phyloP scores from a whole-genome alignment of 1,140 invertebrate species.

The Metopolophium dirhodum region DNA sequence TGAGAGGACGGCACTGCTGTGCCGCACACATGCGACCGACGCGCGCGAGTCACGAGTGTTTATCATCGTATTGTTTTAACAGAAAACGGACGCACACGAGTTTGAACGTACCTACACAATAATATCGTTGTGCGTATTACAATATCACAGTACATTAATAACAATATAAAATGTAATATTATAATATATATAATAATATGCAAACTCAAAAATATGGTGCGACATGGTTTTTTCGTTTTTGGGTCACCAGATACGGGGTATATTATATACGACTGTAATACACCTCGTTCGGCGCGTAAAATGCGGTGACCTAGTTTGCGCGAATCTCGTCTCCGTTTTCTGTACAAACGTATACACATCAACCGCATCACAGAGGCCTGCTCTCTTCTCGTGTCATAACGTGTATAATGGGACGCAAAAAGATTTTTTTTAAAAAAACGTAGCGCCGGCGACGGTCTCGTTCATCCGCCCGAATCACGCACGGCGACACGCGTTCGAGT shows the following conservation, averaged over 20 bases:
- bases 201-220: not conserved
- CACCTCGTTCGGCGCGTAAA: not conserved
- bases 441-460: not conserved
- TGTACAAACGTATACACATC: not conserved
- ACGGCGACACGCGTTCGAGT: not conserved
- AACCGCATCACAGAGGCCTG: not conserved
- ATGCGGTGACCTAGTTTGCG: constrained; percentile 9
- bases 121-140: not conserved
- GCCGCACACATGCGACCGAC: not conserved
- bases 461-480: not conserved
- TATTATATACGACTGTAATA: not conserved
- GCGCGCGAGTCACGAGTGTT: not conserved
- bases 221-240: not conserved
- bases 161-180: not conserved
- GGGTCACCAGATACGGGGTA: not conserved
- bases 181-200: not conserved
- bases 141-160: not conserved
- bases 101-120: not conserved
- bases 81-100: not conserved
- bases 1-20: not conserved
- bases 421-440: not conserved
- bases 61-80: not conserved
- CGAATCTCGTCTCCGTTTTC: not conserved
- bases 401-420: not conserved
- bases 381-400: not conserved